Conservation (phyloP, 2,797 vertebrate genomes). For the Gallinago nigripennis region DNA sequence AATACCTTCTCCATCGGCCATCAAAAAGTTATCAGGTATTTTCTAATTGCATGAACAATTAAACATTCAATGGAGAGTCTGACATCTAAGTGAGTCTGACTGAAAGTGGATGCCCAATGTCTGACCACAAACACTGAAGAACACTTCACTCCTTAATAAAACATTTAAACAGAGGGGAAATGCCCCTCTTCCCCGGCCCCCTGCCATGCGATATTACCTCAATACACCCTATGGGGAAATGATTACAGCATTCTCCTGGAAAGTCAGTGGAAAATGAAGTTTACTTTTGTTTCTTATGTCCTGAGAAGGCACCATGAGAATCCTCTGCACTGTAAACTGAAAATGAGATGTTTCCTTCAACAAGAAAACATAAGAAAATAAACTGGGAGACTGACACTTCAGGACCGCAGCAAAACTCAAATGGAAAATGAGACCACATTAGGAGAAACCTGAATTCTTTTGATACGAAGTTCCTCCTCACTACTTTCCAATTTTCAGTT, state of each 20-base stretch:
- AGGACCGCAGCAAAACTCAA: not conserved
- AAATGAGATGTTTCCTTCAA: not conserved
- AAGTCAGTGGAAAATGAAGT: not conserved
- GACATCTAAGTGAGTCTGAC: not conserved
- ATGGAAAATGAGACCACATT: not conserved
- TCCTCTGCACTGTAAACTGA: not conserved
- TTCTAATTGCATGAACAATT: not conserved
- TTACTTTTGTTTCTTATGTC: not conserved
- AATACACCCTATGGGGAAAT: not conserved
- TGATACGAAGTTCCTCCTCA: not conserved
- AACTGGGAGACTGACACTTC: not conserved
- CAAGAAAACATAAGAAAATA: not conserved
- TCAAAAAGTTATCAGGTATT: not conserved
- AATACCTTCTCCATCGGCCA: not conserved
- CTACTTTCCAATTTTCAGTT: not conserved
- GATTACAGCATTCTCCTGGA: not conserved
- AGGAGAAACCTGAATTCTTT: not conserved
- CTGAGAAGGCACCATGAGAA: not conserved
- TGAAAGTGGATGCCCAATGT: not conserved
- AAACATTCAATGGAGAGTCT: not conserved
- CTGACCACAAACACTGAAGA: not conserved
- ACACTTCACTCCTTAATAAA: not conserved
- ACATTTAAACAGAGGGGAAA: not conserved
- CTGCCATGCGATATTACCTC: not conserved
- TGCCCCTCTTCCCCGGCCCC: accelerated